Evolutionary conservation across 2,888 invertebrate species (phyloP).

Genomic region (Lissocephala sabroskyi): DNA sequence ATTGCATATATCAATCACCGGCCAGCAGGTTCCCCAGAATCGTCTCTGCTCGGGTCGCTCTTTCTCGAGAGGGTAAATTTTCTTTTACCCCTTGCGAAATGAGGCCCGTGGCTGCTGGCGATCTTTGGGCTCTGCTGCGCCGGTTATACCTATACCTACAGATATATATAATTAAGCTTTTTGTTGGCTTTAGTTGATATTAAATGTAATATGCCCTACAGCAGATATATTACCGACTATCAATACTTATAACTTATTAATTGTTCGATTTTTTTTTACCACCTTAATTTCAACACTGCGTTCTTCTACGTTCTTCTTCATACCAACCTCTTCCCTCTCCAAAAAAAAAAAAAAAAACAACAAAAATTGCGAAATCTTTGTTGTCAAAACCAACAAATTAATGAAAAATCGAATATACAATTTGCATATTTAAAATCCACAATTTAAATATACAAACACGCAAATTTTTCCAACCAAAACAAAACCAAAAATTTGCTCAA

Average conservation of each 20-base stretch:
- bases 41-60: too few relatives aligned
- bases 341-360: conserved; percentile 30
- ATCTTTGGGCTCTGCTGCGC: too few relatives aligned
- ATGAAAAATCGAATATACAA: conserved; percentile 10
- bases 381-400: conserved; percentile 11
- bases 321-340: too few relatives aligned
- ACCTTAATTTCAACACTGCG: conserved; percentile 57
- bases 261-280: conserved; percentile 40
- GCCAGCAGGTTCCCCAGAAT: too few relatives aligned
- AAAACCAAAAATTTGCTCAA: conserved; percentile 27
- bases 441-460: conserved; percentile 40
- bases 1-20: too few relatives aligned
- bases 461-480: background rate
- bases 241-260: conserved; percentile 37
- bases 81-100: too few relatives aligned
- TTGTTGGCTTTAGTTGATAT: conserved; percentile 12
- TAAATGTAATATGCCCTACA: too few relatives aligned
- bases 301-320: conserved; percentile 60
- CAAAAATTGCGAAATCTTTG: too few relatives aligned
- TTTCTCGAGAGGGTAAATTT: too few relatives aligned
- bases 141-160: too few relatives aligned
- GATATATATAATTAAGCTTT: too few relatives aligned
- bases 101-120: too few relatives aligned
- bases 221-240: conserved; percentile 24
- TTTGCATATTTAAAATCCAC: conserved; percentile 1